Base-by-base conservation (phyloP, 2,888 invertebrate genomes). In the Meloe dianella region DNA sequence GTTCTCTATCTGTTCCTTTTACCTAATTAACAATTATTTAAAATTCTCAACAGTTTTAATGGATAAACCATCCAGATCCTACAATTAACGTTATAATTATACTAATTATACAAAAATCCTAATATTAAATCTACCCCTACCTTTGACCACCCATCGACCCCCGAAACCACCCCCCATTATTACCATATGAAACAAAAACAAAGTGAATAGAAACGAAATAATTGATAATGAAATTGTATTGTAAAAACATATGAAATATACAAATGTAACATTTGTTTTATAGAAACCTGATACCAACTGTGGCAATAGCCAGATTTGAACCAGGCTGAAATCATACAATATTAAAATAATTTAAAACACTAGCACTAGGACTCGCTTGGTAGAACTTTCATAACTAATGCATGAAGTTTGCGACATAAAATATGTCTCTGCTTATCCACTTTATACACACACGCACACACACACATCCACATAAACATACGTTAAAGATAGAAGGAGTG, bases 261-360 rank as follows among this genome's bases (percentile, higher is more conserved):
- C 47, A 51, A 51, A 51, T 54, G 14, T 1, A 5, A 14, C 27
- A 10, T 27, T 24, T 27, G 54, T 1, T 54, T 54, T 54, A 27
- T 22, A 27, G 14, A 54, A 27, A 27, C 12, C 24, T 2, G 24
- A 27, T 22, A 54, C 51, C n/a, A 14, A 51, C 22, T 22, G n/a
- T n/a, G 22, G 51, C 51, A 24, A 54, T 54, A 54, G 51, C 74
- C 81, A 82, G 82, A 82, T 82, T 81, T 81, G 76, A 77, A 80
- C 75, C 76, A 74, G 66, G 77, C 76, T 54, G 77, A 79, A 81
- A 79, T 81, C 80, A 81, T 82, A 78, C 74, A 82, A 79, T 81
- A 81, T 82, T 81, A 80, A 82, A 81, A 82, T 81, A 81, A 82
- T 81, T 82, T 82, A 81, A 81, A 81, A 77, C 78, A 74, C 71